Base-by-base conservation (phyloP, 2,113 vertebrate genomes). In the Archocentrus centrarchus region DNA sequence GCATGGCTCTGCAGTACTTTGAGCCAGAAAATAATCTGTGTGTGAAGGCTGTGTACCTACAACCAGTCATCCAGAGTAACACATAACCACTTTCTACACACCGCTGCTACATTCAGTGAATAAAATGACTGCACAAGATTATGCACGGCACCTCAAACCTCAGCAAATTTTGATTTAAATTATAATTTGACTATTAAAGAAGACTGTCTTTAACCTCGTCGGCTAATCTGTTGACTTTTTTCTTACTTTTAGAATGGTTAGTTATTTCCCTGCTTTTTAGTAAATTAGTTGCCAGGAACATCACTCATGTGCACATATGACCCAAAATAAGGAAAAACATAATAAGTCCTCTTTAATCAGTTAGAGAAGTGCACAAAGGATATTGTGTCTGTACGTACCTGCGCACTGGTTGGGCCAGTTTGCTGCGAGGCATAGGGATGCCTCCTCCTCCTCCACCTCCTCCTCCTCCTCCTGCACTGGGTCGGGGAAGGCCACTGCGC, bases 371-470 rank as follows among this genome's bases (percentile, higher is more conserved):
- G 20, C 15, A 61, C 27, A 57, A 58, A 62, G 6, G 22, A 2
- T 13, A 5, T 14, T 18, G 47, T 53, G 68, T 80, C 15, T 75
- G 35, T 30, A 59, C 61, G 0, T 93, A 99, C 98, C 98, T 97
- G 94, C 98, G 97, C 80, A 99, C 96, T 80, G 98, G 97, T 85
- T 99, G 98, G 91, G 96, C 98, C 96, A 99, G 96, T 92, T 99
- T 99, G 96, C 98, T 99, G 73, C 98, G 98, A 94, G 98, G 97
- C 96, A 98, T 95, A 93, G 98, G 97, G 92, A 99, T 97, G 55
- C 97, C 97, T 0, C 47, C 47, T 5, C 97, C 93, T 77, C 97
- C 97, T 0, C 70, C 68, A 2, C 97, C 97, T 0, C 97, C 97
- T 0, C 77, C 77, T 53, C 97, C 97, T 86, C 92, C 91, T 66